phyloP scores from a whole-genome alignment of 2,888 invertebrate genomes.

The Coelopa pilipes region DNA sequence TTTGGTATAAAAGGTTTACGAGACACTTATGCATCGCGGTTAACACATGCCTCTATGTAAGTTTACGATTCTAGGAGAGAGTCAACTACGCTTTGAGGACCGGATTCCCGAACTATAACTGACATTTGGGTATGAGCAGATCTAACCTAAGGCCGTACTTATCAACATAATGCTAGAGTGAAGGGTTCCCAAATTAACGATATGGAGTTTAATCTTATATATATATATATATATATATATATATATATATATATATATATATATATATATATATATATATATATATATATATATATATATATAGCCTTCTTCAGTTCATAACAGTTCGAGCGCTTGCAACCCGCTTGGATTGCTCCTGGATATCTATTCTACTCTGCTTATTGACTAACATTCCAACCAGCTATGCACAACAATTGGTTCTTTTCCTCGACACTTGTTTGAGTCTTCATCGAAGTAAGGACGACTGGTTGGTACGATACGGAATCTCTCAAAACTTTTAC shows the following conservation, averaged over 20 bases:
- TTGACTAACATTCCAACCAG: not conserved
- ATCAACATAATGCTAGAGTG: constrained; percentile 1
- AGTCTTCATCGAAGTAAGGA: not conserved
- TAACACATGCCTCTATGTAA: constrained; percentile 17
- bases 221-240: not conserved
- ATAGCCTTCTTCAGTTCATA: constrained; percentile 21
- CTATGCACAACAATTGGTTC: constrained; percentile 11
- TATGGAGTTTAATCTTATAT: not conserved
- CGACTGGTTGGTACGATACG: not conserved
- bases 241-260: too few relatives aligned
- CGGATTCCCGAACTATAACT: not conserved
- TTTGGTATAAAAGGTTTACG: constrained; percentile 40
- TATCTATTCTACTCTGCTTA: not conserved
- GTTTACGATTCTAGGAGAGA: not conserved
- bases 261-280: too few relatives aligned
- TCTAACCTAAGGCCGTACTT: not conserved
- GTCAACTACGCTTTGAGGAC: not conserved
- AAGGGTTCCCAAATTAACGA: constrained; percentile 3
- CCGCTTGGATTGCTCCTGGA: constrained; percentile 20
- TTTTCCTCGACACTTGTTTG: not conserved
- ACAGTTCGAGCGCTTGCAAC: constrained; percentile 22
- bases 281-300: not conserved
- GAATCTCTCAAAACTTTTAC: too few relatives aligned
- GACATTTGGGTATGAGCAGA: not conserved
- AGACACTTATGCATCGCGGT: constrained; percentile 25